Evolutionary conservation across 2,797 vertebrate species (phyloP), one percentile per base, ranked within the genome.

Genomic region (Aselliscus stoliczkanus): DNA sequence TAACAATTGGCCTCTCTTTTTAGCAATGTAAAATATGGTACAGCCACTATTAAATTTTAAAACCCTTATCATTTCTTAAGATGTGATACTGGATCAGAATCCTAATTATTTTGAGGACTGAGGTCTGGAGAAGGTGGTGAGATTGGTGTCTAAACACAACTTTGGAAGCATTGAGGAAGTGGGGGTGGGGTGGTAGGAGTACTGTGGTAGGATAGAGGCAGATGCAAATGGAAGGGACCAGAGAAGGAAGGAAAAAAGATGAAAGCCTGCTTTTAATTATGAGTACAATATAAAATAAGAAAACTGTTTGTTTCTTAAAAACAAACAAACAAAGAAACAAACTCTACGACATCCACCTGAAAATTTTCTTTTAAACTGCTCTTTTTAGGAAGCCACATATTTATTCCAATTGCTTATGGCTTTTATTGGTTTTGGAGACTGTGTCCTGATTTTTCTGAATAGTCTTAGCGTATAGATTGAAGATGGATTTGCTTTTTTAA

Each of bases 131-230:
- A 52, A 79, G 56, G 27, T 47, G 76, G 47, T 29, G 54, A n/a
- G 31, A 58, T 7, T 9, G 21, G 21, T 29, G 15, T 67, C 52
- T 88, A 60, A 64, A 34, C 70, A 42, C 47, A 81, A 10, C 72
- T 15, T 42, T 77, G 47, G 47, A 23, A 65, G 9, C 39, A 27
- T 0, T 12, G 23, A 67, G 50, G 34, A 18, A 15, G 13, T 0
- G 7, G 42, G 17, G 23, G n/a, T 25, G 13, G 0, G 1, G 1
- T 13, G 7, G 42, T 9, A 18, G 0, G 77, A 1, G 5, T 7
- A 52, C n/a, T 0, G 5, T 7, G 8, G 7, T 0, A 60, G 58
- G 62, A 17, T 0, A 37, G 11, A 56, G 52, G 62, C 14, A 4
- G 25, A 11, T 64, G 5, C 14, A 54, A 65, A 21, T 15, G 17